Percentiles rank a stretch among this genome's conserved stretches.
Conservation (phyloP, 2,888 invertebrate species). For the Caenorhabditis sp. region DNA sequence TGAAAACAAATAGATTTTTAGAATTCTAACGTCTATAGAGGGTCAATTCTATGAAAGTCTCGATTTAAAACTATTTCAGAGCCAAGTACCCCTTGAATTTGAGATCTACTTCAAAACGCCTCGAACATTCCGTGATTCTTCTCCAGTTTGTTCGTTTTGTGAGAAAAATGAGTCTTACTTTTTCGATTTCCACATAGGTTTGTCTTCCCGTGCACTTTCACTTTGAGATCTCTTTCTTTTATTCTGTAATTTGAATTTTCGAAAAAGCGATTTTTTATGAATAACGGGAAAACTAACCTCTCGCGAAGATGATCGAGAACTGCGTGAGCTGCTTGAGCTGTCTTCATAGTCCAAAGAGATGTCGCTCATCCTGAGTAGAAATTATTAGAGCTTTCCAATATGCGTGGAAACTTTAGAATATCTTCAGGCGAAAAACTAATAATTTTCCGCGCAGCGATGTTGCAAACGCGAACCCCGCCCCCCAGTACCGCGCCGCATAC, state of each 20-base stretch:
- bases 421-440: not conserved
- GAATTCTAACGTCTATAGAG: no score
- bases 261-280: not conserved
- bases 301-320: slow-evolving; percentile 49
- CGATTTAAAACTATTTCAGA: no score
- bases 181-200: slow-evolving; percentile 53
- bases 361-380: slow-evolving; percentile 52
- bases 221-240: slow-evolving; percentile 1
- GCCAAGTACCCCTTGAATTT: no score
- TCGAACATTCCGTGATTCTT: no score
- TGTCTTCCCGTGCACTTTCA: slow-evolving; percentile 27
- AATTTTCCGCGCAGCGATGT: slow-evolving; percentile 19
- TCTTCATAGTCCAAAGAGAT: slow-evolving; percentile 54
- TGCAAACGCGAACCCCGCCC: slow-evolving; percentile 25
- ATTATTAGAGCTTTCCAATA: not conserved
- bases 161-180: slow-evolving; percentile 4
- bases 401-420: not conserved
- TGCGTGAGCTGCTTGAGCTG: slow-evolving; percentile 36
- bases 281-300: slow-evolving; percentile 28
- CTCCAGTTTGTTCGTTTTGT: not conserved
- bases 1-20: no score
- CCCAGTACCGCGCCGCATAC: slow-evolving; percentile 12
- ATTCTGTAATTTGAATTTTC: slow-evolving; percentile 19
- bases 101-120: no score
- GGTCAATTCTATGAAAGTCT: no score